These are phyloP conservation scores for Colius striatus DNA, from an alignment of 2,113 vertebrate genomes.

Conservation along the genomic window DNA sequence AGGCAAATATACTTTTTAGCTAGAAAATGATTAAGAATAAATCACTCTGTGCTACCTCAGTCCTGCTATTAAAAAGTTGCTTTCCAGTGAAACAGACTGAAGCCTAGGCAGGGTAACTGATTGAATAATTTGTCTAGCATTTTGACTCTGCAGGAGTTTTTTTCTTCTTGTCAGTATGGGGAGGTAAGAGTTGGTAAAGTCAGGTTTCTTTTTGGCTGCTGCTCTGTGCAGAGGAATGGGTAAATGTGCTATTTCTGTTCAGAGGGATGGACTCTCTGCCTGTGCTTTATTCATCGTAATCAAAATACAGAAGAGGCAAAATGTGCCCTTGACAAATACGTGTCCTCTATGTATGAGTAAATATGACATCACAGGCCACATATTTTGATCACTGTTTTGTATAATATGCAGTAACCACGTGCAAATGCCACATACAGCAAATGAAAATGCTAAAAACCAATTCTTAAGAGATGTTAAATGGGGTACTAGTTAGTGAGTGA, in stretches of 20 bases:
- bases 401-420: background rate
- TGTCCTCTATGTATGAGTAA: background rate
- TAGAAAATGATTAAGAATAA: background rate
- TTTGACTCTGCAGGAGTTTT: constrained; percentile 19
- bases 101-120: background rate
- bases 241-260: background rate
- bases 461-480: background rate
- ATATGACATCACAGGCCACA: background rate
- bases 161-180: background rate
- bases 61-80: background rate
- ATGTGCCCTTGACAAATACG: background rate
- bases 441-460: background rate
- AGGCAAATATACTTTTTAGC: background rate
- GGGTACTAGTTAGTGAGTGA: background rate
- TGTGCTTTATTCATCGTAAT: background rate
- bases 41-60: background rate
- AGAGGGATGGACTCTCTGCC: background rate
- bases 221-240: background rate
- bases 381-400: background rate
- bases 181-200: background rate
- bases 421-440: background rate
- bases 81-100: background rate
- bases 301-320: constrained; percentile 47
- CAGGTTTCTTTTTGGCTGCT: background rate
- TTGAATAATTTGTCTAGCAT: background rate